Conservation (phyloP, 2,797 vertebrate species). For the Molossus molossus region DNA sequence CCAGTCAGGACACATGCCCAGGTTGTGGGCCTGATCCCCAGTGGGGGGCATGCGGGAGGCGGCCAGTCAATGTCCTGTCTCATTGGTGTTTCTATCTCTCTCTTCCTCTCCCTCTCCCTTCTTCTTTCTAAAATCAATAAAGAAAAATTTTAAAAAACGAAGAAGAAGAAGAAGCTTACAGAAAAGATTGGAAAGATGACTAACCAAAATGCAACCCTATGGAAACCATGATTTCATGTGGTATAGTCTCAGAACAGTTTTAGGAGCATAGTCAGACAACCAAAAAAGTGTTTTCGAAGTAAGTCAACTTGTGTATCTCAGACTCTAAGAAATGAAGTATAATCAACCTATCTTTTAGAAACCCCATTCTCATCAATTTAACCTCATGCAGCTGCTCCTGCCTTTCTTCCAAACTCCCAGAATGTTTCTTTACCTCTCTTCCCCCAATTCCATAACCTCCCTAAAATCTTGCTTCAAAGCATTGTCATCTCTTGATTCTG, state of each 20-base stretch:
- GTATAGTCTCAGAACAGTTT: background rate
- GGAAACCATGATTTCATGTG: background rate
- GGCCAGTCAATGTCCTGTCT: too few relatives aligned
- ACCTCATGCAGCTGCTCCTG: background rate
- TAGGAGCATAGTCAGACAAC: background rate
- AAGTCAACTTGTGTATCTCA: background rate
- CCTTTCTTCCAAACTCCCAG: background rate
- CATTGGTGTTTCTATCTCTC: too few relatives aligned
- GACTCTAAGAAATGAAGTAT: background rate
- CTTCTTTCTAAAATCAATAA: too few relatives aligned
- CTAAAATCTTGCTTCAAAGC: conserved; percentile 23
- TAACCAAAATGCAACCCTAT: background rate
- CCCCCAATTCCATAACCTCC: background rate
- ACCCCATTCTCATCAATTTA: background rate
- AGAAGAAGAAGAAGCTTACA: background rate
- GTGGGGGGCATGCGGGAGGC: too few relatives aligned
- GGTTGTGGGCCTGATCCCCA: too few relatives aligned
- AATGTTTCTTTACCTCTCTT: background rate
- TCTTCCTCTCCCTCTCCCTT: too few relatives aligned
- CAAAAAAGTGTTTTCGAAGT: background rate
- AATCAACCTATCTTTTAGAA: background rate
- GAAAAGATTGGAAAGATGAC: background rate
- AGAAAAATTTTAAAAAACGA: too few relatives aligned
- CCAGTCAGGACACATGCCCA: too few relatives aligned
- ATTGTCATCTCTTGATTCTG: background rate